These are phyloP conservation scores for Zalophus californianus DNA, from an alignment of 2,797 vertebrate genomes.

Conservation along the genomic window DNA sequence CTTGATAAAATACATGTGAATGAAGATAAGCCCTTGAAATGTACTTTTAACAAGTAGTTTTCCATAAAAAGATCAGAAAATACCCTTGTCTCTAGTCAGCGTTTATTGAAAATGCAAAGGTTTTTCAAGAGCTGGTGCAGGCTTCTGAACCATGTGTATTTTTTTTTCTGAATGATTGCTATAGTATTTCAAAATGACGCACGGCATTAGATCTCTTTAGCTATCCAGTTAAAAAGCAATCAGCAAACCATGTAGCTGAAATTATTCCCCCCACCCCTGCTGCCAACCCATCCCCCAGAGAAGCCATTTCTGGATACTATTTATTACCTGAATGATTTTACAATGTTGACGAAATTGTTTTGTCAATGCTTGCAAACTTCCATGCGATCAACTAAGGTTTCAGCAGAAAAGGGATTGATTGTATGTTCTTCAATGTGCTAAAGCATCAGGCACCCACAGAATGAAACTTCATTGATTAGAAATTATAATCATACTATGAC, in stretches of 20 bases:
- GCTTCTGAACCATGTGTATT: background rate
- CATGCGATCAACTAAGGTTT: background rate
- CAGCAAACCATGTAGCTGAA: conserved; percentile 32
- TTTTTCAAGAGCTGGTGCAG: background rate
- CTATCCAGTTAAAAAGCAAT: conserved; percentile 17
- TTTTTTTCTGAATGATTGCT: background rate
- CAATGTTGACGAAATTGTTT: conserved; percentile 36
- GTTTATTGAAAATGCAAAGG: conserved; percentile 20
- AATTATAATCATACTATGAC: background rate
- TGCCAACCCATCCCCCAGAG: background rate
- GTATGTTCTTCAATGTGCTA: background rate
- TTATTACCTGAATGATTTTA: conserved; percentile 68
- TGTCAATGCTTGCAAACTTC: conserved; percentile 36
- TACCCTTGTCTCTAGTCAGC: background rate
- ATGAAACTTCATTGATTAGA: background rate
- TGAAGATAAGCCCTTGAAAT: background rate
- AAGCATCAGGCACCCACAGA: background rate
- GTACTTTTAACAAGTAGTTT: background rate
- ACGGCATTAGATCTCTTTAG: background rate
- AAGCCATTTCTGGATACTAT: background rate
- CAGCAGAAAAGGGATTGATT: background rate
- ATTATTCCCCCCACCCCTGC: background rate
- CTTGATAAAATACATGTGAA: background rate
- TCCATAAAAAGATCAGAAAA: conserved; percentile 28
- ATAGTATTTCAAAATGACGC: background rate